Percentiles rank a stretch among this genome's conserved stretches.
These are phyloP conservation scores for Pangasius djambal DNA, from an alignment of 2,797 vertebrate species.

Conservation along the genomic window DNA sequence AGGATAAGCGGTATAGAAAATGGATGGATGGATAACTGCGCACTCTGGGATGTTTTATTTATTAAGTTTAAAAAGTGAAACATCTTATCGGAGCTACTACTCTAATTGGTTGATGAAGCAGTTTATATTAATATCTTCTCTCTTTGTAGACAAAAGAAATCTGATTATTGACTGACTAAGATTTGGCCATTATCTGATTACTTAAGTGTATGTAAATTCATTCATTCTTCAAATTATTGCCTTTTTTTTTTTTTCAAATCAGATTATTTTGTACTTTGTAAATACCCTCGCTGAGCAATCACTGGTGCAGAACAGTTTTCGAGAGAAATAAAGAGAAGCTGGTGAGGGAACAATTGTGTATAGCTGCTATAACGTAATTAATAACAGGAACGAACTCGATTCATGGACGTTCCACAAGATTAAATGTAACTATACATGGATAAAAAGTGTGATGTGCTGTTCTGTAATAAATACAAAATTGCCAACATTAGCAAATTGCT, in stretches of 20 bases:
- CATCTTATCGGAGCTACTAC: not conserved
- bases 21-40: too few species aligned
- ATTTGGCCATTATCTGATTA: not conserved
- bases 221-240: not conserved
- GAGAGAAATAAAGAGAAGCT: not conserved
- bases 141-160: not conserved
- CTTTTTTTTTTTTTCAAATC: not conserved
- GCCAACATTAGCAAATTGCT: not conserved
- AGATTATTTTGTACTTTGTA: not conserved
- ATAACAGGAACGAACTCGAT: not conserved
- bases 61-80: not conserved
- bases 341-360: not conserved
- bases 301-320: not conserved
- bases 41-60: not conserved
- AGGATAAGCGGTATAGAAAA: too few species aligned
- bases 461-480: not conserved
- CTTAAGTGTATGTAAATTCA: not conserved
- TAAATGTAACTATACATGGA: not conserved
- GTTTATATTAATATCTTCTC: not conserved
- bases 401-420: not conserved
- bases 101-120: not conserved
- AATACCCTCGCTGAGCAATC: not conserved
- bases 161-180: not conserved
- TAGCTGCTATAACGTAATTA: too few species aligned
- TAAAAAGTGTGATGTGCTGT: not conserved